These are phyloP conservation scores for Steinernema feltiae DNA, from an alignment of 1,140 invertebrate genomes.

Conservation along the genomic window DNA sequence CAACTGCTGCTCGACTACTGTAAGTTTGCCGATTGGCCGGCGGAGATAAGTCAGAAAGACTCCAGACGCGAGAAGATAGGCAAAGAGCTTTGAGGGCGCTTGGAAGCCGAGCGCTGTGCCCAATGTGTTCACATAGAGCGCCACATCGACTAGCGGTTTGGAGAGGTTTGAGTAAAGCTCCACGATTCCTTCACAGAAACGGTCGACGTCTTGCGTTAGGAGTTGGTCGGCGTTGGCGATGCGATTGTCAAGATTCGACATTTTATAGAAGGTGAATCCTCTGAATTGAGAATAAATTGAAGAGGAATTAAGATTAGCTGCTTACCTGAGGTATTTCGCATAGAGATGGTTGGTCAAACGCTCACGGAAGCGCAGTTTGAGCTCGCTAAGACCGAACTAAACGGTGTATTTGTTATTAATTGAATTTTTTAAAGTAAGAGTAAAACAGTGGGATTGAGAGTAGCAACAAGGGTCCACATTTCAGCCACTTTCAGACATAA, in stretches of 20 bases:
- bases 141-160: constrained; percentile 88
- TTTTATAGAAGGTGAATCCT: constrained; percentile 92
- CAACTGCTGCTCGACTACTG: constrained; percentile 84
- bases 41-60: constrained; percentile 63
- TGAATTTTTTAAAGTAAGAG: background rate
- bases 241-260: constrained; percentile 85
- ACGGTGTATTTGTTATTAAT: constrained; percentile 23
- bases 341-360: constrained; percentile 79
- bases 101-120: constrained; percentile 74
- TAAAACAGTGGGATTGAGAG: too few species aligned
- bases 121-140: constrained; percentile 83
- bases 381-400: constrained; percentile 80
- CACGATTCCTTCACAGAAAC: constrained; percentile 87
- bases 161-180: constrained; percentile 95
- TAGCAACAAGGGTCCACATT: too few species aligned
- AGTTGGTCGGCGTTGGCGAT: constrained; percentile 94
- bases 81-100: constrained; percentile 61
- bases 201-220: constrained; percentile 89
- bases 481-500: too few species aligned
- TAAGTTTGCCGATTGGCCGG: constrained; percentile 73
- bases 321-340: constrained; percentile 83
- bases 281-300: constrained; percentile 62
- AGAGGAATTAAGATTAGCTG: background rate
- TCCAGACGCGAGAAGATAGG: constrained; percentile 49
- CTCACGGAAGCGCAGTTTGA: constrained; percentile 81